phyloP scores from a whole-genome alignment of 1,140 invertebrate genomes.

The Heliothis virescens region DNA sequence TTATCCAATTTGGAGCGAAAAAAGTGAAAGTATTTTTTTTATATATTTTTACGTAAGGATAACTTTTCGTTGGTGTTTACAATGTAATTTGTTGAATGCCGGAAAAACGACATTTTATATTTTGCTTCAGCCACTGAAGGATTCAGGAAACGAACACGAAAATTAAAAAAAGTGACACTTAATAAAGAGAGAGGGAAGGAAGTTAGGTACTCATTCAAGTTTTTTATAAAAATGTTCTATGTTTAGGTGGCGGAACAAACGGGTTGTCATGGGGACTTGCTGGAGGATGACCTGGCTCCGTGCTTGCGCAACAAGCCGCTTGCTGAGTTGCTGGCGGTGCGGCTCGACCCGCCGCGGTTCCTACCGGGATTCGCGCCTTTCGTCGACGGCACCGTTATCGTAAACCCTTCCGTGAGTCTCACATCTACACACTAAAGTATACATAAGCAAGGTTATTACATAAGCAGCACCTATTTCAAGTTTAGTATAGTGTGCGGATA shows the following conservation, averaged over 20 bases:
- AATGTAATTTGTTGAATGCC: too few relatives aligned
- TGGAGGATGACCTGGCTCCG: slow-evolving; percentile 93
- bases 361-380: slow-evolving; percentile 96
- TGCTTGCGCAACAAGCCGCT: slow-evolving; percentile 92
- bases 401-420: slow-evolving; percentile 85
- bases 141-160: background rate
- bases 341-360: slow-evolving; percentile 92
- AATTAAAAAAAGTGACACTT: background rate
- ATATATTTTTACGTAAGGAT: slow-evolving; percentile 25
- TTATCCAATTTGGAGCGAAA: slow-evolving; percentile 21
- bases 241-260: slow-evolving; percentile 90
- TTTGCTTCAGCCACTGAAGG: background rate
- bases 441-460: too few relatives aligned
- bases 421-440: too few relatives aligned
- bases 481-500: too few relatives aligned
- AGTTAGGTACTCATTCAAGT: background rate
- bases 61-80: background rate
- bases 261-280: slow-evolving; percentile 91
- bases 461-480: too few relatives aligned
- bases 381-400: slow-evolving; percentile 93
- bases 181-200: background rate
- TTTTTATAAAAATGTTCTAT: background rate
- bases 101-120: too few relatives aligned
- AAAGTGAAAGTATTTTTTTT: slow-evolving; percentile 22
- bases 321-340: slow-evolving; percentile 90